Evolutionary conservation across 1,140 invertebrate genomes (phyloP).

Genomic region (Venturia canescens): DNA sequence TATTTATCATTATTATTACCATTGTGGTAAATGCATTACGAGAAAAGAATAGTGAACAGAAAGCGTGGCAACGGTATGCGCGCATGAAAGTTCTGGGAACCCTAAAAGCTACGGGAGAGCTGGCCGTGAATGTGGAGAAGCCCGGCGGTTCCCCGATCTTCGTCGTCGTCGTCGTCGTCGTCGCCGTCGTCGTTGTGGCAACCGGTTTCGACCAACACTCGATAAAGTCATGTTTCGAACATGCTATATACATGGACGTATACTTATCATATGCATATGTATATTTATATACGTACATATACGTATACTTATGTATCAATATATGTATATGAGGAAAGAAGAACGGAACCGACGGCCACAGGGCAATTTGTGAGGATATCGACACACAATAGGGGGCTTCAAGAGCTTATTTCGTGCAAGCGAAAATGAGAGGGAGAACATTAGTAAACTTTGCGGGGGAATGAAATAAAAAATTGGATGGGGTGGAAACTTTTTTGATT

Average conservation of each 20-base stretch:
- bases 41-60: constrained; percentile 31
- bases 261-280: no score
- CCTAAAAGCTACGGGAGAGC: constrained; percentile 39
- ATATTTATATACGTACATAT: no score
- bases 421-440: no score
- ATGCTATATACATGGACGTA: constrained; percentile 1
- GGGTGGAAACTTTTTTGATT: no score
- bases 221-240: constrained; percentile 62
- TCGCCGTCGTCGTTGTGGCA: constrained; percentile 41
- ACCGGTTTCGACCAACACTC: constrained; percentile 66
- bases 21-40: constrained; percentile 52
- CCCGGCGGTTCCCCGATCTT: constrained; percentile 24
- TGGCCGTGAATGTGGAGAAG: constrained; percentile 30
- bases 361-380: no score
- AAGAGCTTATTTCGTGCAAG: no score
- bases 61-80: constrained; percentile 52
- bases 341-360: no score
- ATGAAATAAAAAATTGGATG: no score
- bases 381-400: no score
- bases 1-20: not conserved
- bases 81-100: constrained; percentile 52
- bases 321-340: no score
- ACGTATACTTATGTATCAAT: no score
- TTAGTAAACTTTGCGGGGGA: no score
- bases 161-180: constrained; percentile 1